Evolutionary conservation across 1,140 invertebrate species (phyloP).

Genomic region (Meloidogyne floridensis): DNA sequence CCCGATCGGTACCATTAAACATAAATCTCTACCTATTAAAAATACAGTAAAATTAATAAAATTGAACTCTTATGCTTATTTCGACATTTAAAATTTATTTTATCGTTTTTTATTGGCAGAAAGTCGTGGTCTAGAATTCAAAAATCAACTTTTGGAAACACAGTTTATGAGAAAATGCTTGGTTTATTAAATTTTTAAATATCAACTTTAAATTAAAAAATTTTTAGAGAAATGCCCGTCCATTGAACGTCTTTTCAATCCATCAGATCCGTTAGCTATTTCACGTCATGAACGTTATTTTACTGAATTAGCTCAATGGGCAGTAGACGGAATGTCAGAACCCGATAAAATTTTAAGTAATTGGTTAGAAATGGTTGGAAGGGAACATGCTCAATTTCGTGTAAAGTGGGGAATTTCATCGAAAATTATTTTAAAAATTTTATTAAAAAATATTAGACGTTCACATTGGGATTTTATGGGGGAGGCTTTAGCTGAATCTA

Average conservation of each 20-base stretch:
- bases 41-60: no score
- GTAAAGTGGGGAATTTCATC: slow-evolving; percentile 5
- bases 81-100: no score
- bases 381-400: slow-evolving; percentile 18
- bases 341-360: slow-evolving; percentile 7
- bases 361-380: slow-evolving; percentile 26
- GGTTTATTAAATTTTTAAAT: background rate
- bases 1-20: no score
- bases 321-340: slow-evolving; percentile 18
- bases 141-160: slow-evolving; percentile 25
- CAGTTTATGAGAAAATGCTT: slow-evolving; percentile 20
- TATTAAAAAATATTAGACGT: background rate
- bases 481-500: slow-evolving; percentile 17
- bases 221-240: slow-evolving; percentile 18
- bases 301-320: slow-evolving; percentile 18
- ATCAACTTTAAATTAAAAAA: background rate
- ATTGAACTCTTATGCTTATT: no score
- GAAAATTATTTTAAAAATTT: background rate
- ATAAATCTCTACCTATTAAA: no score
- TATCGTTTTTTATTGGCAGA: background rate
- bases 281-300: slow-evolving; percentile 25
- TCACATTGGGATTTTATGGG: slow-evolving; percentile 26
- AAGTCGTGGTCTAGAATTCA: slow-evolving; percentile 28
- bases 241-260: slow-evolving; percentile 12
- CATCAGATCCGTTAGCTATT: background rate